A percentile compares a stretch with the other conserved stretches of the same genome.
These are phyloP conservation scores for Syngnathus acus DNA, from an alignment of 2,797 vertebrate species.

Conservation along the genomic window DNA sequence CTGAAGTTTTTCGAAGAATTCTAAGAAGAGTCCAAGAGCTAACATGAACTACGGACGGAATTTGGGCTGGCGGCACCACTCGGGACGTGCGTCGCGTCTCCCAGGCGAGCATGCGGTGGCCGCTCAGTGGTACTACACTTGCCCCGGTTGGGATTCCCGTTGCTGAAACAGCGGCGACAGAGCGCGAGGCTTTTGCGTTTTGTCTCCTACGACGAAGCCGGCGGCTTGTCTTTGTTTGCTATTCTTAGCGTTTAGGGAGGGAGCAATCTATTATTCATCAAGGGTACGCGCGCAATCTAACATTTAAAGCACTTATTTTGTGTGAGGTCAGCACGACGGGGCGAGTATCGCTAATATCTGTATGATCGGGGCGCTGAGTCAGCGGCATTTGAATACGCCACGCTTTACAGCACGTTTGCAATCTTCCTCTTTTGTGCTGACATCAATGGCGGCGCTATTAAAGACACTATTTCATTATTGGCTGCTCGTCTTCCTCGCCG, in stretches of 20 bases:
- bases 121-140: too few relatives aligned
- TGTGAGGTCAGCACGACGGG: slow-evolving; percentile 99
- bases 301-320: slow-evolving; percentile 96
- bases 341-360: slow-evolving; percentile 99
- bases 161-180: too few relatives aligned
- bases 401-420: slow-evolving; percentile 99
- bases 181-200: slow-evolving; percentile 29
- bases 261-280: slow-evolving; percentile 99
- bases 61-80: too few relatives aligned
- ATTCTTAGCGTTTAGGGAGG: slow-evolving; percentile 81
- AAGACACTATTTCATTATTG: slow-evolving; percentile 14
- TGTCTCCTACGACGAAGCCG: slow-evolving; percentile 67
- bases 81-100: too few relatives aligned
- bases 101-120: too few relatives aligned
- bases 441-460: slow-evolving; percentile 99
- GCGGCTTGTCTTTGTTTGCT: slow-evolving; percentile 77
- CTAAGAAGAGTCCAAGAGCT: too few relatives aligned
- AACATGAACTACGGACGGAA: too few relatives aligned
- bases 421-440: slow-evolving; percentile 99
- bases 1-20: too few relatives aligned
- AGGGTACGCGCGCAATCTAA: slow-evolving; percentile 94
- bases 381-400: slow-evolving; percentile 99
- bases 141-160: too few relatives aligned
- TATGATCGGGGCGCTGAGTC: slow-evolving; percentile 99
- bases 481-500: slow-evolving; percentile 46